These are phyloP conservation scores for Monodelphis domestica DNA, from an alignment of 2,797 vertebrate species.

Conservation along the genomic window DNA sequence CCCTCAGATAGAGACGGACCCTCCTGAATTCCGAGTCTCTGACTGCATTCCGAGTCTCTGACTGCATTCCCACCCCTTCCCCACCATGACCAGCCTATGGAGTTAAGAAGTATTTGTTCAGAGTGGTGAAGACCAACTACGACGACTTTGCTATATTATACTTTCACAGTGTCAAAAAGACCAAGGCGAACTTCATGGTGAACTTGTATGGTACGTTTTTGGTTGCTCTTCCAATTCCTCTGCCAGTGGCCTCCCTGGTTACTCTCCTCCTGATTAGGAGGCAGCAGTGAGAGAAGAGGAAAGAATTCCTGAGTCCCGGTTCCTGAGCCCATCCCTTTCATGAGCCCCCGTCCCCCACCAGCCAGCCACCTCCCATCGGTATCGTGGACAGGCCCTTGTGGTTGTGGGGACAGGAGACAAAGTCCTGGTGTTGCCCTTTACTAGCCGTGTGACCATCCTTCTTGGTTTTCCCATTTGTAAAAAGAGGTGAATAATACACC, in stretches of 20 bases:
- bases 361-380: neutral
- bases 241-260: neutral
- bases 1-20: neutral
- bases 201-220: constrained; percentile 88
- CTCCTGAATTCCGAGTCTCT: neutral
- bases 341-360: neutral
- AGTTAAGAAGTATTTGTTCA: constrained; percentile 82
- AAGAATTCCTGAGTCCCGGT: neutral
- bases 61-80: neutral
- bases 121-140: constrained; percentile 88
- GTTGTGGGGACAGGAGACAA: neutral
- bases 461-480: neutral
- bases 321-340: neutral
- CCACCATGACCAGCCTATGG: constrained; percentile 82
- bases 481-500: neutral
- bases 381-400: neutral
- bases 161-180: constrained; percentile 83
- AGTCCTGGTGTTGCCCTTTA: neutral
- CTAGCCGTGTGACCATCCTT: neutral
- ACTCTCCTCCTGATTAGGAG: neutral
- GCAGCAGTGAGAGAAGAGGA: rapidly evolving
- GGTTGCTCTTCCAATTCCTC: neutral
- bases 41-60: neutral
- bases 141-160: constrained; percentile 86
- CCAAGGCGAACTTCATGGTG: constrained; percentile 80